phyloP scores from a whole-genome alignment of 2,113 vertebrate species.

The Physeter macrocephalus region DNA sequence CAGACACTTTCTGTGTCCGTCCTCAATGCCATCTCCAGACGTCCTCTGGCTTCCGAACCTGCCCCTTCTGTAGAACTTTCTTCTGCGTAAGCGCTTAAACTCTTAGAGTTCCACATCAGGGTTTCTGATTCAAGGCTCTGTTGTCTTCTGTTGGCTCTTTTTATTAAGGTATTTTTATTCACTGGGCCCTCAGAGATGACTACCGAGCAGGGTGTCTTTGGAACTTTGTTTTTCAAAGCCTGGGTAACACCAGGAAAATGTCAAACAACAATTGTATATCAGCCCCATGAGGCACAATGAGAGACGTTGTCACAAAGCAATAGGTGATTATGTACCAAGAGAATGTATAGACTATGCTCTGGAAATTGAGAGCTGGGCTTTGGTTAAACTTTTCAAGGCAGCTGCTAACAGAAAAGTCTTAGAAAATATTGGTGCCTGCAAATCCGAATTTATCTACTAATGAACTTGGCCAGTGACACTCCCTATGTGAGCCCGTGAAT shows the following conservation, averaged over 20 bases:
- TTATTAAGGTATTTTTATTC: not conserved
- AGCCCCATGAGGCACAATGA: not conserved
- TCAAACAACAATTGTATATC: not conserved
- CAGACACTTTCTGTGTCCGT: not conserved
- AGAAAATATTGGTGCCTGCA: not conserved
- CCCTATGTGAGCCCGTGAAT: not conserved
- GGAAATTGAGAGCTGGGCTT: not conserved
- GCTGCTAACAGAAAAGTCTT: not conserved
- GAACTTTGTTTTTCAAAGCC: not conserved
- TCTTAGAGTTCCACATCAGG: not conserved
- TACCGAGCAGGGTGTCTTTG: not conserved
- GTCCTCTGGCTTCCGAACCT: not conserved
- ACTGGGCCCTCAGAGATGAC: not conserved
- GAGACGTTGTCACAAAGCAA: not conserved
- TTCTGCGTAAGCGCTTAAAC: not conserved
- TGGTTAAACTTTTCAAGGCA: not conserved
- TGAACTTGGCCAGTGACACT: not conserved
- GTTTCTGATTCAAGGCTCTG: not conserved
- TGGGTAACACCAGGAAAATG: not conserved
- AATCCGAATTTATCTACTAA: not conserved
- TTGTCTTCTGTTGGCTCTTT: not conserved
- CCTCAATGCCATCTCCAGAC: not conserved
- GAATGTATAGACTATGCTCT: not conserved
- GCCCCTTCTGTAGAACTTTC: not conserved
- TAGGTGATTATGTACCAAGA: not conserved